These are phyloP conservation scores for Notothenia rossii DNA, from an alignment of 2,113 vertebrate species.

Conservation along the genomic window DNA sequence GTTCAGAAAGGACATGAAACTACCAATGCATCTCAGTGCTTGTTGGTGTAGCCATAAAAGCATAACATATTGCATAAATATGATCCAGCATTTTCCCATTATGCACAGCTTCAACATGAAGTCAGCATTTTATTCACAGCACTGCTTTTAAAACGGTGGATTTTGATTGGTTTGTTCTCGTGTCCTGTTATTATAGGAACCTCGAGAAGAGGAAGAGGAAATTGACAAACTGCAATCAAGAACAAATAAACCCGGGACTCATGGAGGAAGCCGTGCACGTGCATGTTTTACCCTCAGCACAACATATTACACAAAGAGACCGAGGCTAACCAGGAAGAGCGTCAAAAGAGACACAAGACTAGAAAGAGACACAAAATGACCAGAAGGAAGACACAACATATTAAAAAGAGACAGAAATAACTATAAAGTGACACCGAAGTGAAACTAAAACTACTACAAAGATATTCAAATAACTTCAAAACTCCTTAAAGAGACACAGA, in stretches of 20 bases:
- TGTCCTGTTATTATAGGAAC: neutral
- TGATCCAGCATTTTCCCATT: neutral
- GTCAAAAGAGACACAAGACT: too few species aligned
- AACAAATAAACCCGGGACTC: conserved; percentile 1
- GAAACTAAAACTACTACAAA: too few species aligned
- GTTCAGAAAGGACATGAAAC: neutral
- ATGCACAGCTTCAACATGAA: neutral
- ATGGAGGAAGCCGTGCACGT: conserved; percentile 1
- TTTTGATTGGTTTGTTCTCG: neutral
- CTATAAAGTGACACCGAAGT: too few species aligned
- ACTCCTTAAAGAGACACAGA: too few species aligned
- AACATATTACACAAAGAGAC: too few species aligned
- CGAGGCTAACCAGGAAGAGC: too few species aligned
- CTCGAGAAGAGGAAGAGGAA: conserved; percentile 38
- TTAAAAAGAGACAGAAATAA: too few species aligned
- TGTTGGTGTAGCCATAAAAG: neutral
- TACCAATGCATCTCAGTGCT: neutral
- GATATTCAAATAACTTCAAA: too few species aligned
- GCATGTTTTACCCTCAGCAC: neutral
- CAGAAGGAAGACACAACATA: too few species aligned
- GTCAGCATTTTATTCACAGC: neutral
- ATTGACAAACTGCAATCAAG: conserved; percentile 28
- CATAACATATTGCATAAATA: neutral
- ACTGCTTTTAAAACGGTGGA: neutral
- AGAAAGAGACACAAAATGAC: too few species aligned